A percentile compares a stretch with the other conserved stretches of the same genome.
Evolutionary conservation across 2,888 invertebrate species (phyloP).

Genomic region (Creontiades dilutus): DNA sequence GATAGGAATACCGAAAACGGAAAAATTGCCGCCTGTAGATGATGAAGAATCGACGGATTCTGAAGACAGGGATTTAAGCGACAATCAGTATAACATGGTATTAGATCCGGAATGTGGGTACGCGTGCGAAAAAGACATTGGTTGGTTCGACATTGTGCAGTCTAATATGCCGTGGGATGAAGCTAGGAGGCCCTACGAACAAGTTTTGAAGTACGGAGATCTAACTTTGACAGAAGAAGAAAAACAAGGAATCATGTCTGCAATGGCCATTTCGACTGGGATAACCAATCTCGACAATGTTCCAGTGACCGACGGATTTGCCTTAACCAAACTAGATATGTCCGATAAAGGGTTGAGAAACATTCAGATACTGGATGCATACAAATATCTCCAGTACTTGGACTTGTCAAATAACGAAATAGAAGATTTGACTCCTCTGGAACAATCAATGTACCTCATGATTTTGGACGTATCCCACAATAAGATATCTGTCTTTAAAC

Average conservation of each 20-base stretch:
- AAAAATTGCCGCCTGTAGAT: background rate
- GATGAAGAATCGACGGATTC: constrained; percentile 62
- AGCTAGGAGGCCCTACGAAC: constrained; percentile 24
- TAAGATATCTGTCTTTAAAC: constrained; percentile 78
- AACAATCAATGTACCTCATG: constrained; percentile 81
- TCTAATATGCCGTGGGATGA: constrained; percentile 59
- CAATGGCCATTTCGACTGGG: constrained; percentile 80
- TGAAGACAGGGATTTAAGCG: background rate
- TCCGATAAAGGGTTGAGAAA: constrained; percentile 78
- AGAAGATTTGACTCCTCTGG: constrained; percentile 80
- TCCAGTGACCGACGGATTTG: constrained; percentile 81
- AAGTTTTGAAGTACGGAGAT: constrained; percentile 50
- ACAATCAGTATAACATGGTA: constrained; percentile 26
- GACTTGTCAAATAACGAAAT: constrained; percentile 82
- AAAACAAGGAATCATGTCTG: constrained; percentile 79
- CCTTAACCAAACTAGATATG: constrained; percentile 81
- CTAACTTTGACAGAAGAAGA: constrained; percentile 57
- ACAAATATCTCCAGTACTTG: constrained; percentile 82
- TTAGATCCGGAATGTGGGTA: constrained; percentile 53
- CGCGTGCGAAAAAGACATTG: constrained; percentile 65
- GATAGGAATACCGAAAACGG: constrained; percentile 52
- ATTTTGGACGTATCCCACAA: constrained; percentile 82
- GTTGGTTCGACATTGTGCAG: constrained; percentile 61
- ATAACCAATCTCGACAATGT: constrained; percentile 81
- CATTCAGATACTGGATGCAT: constrained; percentile 80